These are phyloP conservation scores for Odontothrips loti DNA, from an alignment of 2,888 invertebrate species.

Conservation along the genomic window DNA sequence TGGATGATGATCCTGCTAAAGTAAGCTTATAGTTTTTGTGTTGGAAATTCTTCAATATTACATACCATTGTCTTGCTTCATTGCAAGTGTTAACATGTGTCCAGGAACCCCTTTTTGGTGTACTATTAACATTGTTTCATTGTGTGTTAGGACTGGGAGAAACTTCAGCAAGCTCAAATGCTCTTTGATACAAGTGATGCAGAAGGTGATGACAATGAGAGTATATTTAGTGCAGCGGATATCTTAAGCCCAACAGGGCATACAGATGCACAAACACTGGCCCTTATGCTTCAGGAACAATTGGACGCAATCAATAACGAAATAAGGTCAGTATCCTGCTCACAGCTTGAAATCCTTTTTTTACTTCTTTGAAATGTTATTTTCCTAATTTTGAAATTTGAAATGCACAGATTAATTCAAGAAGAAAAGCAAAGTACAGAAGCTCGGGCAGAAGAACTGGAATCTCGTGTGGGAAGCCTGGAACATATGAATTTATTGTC, in stretches of 20 bases:
- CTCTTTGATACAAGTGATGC: slow-evolving; percentile 86
- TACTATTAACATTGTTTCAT: slow-evolving; percentile 13
- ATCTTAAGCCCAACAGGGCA: slow-evolving; percentile 53
- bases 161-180: slow-evolving; percentile 86
- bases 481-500: slow-evolving; percentile 86
- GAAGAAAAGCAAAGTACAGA: slow-evolving; percentile 97
- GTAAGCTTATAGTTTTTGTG: slow-evolving; percentile 40
- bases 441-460: slow-evolving; percentile 93
- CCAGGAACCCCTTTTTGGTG: not conserved
- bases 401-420: slow-evolving; percentile 58
- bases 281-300: slow-evolving; percentile 98
- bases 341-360: not conserved
- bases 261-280: slow-evolving; percentile 95
- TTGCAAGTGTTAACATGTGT: not conserved
- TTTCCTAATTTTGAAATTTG: slow-evolving; percentile 30
- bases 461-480: slow-evolving; percentile 91
- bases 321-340: slow-evolving; percentile 56
- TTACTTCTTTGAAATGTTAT: not conserved
- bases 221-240: slow-evolving; percentile 67
- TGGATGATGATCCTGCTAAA: slow-evolving; percentile 60
- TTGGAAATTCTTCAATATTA: not conserved
- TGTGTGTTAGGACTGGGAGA: slow-evolving; percentile 82
- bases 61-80: slow-evolving; percentile 19
- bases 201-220: slow-evolving; percentile 74
- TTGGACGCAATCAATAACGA: slow-evolving; percentile 99